phyloP scores from a whole-genome alignment of 2,888 invertebrate genomes.

The Dryobota labecula region DNA sequence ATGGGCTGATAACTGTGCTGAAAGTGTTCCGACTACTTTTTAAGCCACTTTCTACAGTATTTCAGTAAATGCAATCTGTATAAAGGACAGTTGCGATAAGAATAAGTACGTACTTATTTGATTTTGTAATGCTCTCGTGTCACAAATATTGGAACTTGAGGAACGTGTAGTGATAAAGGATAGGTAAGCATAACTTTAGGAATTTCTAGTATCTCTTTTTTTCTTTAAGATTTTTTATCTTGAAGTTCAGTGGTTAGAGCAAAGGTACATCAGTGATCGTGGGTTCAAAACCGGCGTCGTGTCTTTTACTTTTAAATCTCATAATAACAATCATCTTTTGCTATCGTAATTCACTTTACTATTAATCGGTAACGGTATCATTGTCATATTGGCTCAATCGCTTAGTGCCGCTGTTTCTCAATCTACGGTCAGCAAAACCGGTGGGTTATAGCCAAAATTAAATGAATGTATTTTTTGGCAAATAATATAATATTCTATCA shows the following conservation, averaged over 20 bases:
- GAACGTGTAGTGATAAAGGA: neutral
- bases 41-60: conserved; percentile 26
- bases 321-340: neutral
- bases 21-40: conserved; percentile 25
- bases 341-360: neutral
- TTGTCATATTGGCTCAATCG: neutral
- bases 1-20: neutral
- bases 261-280: neutral
- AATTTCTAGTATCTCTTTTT: neutral
- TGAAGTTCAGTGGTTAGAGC: neutral
- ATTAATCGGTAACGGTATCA: neutral
- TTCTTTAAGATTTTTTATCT: neutral
- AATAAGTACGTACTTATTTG: neutral
- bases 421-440: too few relatives aligned
- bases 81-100: conserved; percentile 33
- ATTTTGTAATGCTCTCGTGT: conserved; percentile 10
- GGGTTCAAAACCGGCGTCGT: neutral
- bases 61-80: conserved; percentile 30
- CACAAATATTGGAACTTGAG: neutral
- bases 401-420: too few relatives aligned
- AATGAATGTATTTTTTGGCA: neutral
- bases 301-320: neutral
- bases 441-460: neutral
- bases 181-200: neutral
- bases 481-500: neutral